phyloP scores from a whole-genome alignment of 2,888 invertebrate species.

The Scaptomyza tumidula region DNA sequence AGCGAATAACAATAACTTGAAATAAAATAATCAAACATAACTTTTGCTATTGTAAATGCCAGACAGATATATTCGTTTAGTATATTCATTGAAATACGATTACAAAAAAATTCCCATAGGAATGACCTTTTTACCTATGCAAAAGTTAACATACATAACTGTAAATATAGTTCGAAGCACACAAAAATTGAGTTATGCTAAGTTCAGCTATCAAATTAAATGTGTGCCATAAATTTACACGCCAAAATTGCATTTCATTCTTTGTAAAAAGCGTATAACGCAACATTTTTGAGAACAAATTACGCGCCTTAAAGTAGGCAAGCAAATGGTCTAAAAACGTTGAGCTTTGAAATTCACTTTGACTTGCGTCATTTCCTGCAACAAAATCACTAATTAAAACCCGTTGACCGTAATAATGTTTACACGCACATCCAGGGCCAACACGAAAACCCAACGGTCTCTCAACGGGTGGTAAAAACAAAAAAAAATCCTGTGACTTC shows the following conservation, averaged over 20 bases:
- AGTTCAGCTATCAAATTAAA: constrained; percentile 26
- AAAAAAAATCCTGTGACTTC: constrained; percentile 6
- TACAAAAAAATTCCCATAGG: constrained; percentile 6
- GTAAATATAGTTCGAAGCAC: neutral
- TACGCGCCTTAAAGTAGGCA: constrained; percentile 26
- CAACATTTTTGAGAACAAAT: constrained; percentile 30
- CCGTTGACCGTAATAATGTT: constrained; percentile 68
- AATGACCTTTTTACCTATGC: neutral
- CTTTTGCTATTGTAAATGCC: neutral
- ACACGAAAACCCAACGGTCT: neutral
- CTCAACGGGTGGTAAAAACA: neutral
- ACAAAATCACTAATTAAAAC: constrained; percentile 68
- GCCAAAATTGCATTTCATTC: constrained; percentile 30
- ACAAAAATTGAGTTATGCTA: constrained; percentile 25
- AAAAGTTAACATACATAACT: neutral
- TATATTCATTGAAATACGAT: neutral
- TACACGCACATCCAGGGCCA: constrained; percentile 22
- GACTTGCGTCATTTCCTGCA: constrained; percentile 52
- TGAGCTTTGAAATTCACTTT: constrained; percentile 58
- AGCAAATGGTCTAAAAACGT: constrained; percentile 3
- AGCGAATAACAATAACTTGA: too few species aligned
- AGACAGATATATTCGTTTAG: neutral
- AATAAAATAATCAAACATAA: too few species aligned
- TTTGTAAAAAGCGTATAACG: neutral
- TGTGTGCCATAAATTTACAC: constrained; percentile 3